Evolutionary conservation across 2,113 vertebrate species (phyloP).

Genomic region (Polypterus bichir): DNA sequence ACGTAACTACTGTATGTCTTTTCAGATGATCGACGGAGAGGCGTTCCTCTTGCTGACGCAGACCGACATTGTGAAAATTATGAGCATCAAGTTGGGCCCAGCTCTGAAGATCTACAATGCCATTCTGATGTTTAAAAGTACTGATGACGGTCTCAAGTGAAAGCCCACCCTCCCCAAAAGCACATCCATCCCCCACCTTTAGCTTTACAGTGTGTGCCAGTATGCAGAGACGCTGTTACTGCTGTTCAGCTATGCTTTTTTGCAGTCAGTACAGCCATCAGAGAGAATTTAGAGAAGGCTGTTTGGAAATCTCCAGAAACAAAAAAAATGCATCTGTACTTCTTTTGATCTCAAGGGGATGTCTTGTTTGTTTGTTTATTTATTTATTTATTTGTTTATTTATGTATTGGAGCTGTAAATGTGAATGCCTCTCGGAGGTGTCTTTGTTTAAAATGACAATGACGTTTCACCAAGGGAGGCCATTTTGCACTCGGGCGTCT

Average conservation of each 20-base stretch:
- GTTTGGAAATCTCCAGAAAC: too few species aligned
- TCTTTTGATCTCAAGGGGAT: too few species aligned
- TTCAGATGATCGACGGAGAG: constrained; percentile 91
- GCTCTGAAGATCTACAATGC: constrained; percentile 97
- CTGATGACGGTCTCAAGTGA: constrained; percentile 88
- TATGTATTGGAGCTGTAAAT: too few species aligned
- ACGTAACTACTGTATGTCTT: constrained; percentile 13
- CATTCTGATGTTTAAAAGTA: constrained; percentile 96
- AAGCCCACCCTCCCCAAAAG: not conserved
- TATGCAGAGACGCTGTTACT: constrained; percentile 20
- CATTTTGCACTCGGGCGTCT: too few species aligned
- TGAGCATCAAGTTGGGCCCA: constrained; percentile 93
- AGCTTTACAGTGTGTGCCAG: constrained; percentile 39
- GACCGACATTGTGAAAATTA: constrained; percentile 95
- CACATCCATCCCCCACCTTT: not conserved
- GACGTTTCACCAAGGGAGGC: too few species aligned
- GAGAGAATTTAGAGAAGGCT: constrained; percentile 16
- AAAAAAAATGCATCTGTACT: too few species aligned
- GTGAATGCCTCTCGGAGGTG: too few species aligned
- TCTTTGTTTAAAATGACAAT: too few species aligned
- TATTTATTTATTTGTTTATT: too few species aligned
- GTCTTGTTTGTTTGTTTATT: too few species aligned
- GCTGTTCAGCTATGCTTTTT: constrained; percentile 42
- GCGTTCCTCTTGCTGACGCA: constrained; percentile 92
- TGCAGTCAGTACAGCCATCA: constrained; percentile 37